These are phyloP conservation scores for Semotilus atromaculatus DNA, from an alignment of 2,797 vertebrate species.

Conservation along the genomic window DNA sequence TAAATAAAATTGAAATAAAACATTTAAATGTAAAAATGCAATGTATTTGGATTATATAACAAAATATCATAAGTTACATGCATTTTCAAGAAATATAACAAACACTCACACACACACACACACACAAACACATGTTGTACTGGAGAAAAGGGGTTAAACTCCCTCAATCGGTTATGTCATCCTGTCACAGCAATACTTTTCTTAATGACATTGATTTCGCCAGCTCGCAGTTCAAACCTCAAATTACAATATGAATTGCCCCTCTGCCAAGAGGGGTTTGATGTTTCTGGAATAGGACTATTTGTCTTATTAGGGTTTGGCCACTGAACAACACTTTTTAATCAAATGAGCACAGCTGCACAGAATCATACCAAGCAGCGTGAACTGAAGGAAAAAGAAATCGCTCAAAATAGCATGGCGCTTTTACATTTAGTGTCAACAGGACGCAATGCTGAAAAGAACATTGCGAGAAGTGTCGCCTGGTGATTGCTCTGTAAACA, in stretches of 20 bases:
- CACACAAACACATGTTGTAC: too few species aligned
- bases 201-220: slow-evolving; percentile 71
- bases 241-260: slow-evolving; percentile 78
- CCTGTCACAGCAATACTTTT: slow-evolving; percentile 64
- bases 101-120: too few species aligned
- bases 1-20: too few species aligned
- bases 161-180: slow-evolving; percentile 10
- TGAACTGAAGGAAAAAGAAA: slow-evolving; percentile 40
- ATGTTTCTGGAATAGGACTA: slow-evolving; percentile 72
- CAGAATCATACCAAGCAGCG: slow-evolving; percentile 18
- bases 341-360: slow-evolving; percentile 54
- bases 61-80: too few species aligned
- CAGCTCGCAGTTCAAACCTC: slow-evolving; percentile 70
- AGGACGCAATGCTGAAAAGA: slow-evolving; percentile 36
- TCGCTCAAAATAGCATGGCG: neutral
- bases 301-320: slow-evolving; percentile 75
- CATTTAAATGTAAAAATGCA: too few species aligned
- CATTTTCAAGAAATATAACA: too few species aligned
- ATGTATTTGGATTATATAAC: too few species aligned
- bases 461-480: slow-evolving; percentile 9
- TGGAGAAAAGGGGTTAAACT: slow-evolving; percentile 11
- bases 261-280: slow-evolving; percentile 65
- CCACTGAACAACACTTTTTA: slow-evolving; percentile 31
- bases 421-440: slow-evolving; percentile 39
- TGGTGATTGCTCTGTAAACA: slow-evolving; percentile 42